Evolutionary conservation across 2,797 vertebrate species (phyloP).

Genomic region (Parambassis ranga): DNA sequence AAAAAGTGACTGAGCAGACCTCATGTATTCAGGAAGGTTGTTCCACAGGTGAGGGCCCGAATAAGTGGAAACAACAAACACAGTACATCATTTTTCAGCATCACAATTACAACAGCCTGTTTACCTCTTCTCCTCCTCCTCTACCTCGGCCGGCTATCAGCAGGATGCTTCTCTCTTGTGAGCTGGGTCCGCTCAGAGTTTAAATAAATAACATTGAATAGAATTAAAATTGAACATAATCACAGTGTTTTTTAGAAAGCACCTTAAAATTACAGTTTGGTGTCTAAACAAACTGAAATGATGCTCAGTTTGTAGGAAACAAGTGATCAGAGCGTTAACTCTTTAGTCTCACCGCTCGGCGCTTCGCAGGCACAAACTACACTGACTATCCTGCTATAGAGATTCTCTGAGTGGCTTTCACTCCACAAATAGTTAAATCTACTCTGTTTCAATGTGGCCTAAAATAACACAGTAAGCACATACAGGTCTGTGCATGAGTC

Average conservation of each 20-base stretch:
- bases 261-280: conserved; percentile 44
- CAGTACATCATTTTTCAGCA: no score
- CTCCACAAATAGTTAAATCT: conserved; percentile 43
- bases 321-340: conserved; percentile 33
- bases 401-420: conserved; percentile 24
- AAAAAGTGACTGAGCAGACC: no score
- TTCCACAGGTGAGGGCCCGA: no score
- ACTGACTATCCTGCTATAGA: conserved; percentile 11
- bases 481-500: conserved; percentile 48
- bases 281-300: conserved; percentile 7
- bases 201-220: no score
- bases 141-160: no score
- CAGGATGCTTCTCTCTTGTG: no score
- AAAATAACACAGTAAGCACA: conserved; percentile 33
- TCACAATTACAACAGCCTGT: no score
- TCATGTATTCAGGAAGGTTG: no score
- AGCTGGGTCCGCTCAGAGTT: no score
- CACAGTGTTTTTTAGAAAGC: conserved; percentile 32
- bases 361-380: not conserved
- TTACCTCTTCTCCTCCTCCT: no score
- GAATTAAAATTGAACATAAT: no score
- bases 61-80: no score
- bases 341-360: conserved; percentile 8
- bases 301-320: conserved; percentile 30
- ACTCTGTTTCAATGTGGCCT: conserved; percentile 19